Percentiles rank a stretch among this genome's conserved stretches.
Conservation (phyloP, 2,797 vertebrate species). For the Vespertilio murinus region DNA sequence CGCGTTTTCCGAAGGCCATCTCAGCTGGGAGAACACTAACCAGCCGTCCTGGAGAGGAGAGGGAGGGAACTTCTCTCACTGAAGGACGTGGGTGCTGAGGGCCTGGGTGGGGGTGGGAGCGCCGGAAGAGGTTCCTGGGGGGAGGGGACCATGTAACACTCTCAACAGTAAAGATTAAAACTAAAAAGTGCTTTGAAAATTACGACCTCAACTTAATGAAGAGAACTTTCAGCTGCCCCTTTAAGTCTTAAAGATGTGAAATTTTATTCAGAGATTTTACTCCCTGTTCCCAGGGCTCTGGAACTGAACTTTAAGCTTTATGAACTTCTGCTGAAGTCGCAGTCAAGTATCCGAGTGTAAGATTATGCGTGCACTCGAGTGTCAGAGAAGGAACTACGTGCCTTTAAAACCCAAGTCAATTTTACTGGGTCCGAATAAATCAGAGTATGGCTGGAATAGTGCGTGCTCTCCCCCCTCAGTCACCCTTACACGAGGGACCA, state of each 20-base stretch:
- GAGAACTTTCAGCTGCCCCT: not conserved
- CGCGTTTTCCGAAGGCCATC: not conserved
- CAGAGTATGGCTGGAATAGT: not conserved
- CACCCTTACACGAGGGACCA: too few relatives aligned
- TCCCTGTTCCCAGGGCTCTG: not conserved
- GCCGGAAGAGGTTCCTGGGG: too few relatives aligned
- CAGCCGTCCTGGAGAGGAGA: not conserved
- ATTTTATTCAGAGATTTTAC: not conserved
- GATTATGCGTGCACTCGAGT: not conserved
- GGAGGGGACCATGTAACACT: too few relatives aligned
- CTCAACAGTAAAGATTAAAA: too few relatives aligned
- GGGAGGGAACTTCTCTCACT: not conserved
- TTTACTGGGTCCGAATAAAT: not conserved
- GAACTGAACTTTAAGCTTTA: slow-evolving; percentile 20
- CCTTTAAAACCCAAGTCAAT: not conserved
- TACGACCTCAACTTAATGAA: not conserved
- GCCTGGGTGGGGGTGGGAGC: too few relatives aligned
- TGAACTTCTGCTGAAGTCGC: slow-evolving; percentile 13
- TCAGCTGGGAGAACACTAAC: not conserved
- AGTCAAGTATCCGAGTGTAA: not conserved
- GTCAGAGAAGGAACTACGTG: not conserved
- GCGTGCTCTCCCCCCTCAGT: too few relatives aligned
- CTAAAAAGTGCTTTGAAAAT: not conserved
- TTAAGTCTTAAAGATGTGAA: not conserved
- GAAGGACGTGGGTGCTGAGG: not conserved